A percentile compares a stretch with the other conserved stretches of the same genome.
These are phyloP conservation scores for Homalodisca vitripennis DNA, from an alignment of 1,140 invertebrate genomes.

Conservation along the genomic window DNA sequence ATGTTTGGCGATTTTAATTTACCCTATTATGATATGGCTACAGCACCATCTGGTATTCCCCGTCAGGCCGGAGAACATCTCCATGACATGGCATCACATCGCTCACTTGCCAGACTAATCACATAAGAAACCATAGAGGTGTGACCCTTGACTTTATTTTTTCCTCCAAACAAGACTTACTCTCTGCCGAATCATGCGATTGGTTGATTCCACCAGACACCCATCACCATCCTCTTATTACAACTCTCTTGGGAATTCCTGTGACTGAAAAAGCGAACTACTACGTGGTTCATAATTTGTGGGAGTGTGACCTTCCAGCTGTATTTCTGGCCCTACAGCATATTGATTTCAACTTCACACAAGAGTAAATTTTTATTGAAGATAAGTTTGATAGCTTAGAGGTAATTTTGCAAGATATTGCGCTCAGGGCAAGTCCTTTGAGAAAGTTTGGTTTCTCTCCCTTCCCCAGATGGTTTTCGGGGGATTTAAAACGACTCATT, in stretches of 20 bases:
- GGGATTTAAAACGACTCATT: background rate
- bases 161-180: background rate
- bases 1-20: background rate
- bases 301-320: background rate
- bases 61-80: background rate
- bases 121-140: background rate
- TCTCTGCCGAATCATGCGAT: background rate
- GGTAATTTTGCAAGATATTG: background rate
- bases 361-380: background rate
- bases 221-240: background rate
- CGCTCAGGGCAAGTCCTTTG: background rate
- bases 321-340: background rate
- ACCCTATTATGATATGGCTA: background rate
- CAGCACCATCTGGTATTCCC: background rate
- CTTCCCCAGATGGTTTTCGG: constrained; percentile 1
- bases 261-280: background rate
- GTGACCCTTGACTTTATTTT: background rate
- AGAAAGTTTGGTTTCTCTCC: background rate
- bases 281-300: background rate
- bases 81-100: background rate
- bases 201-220: background rate
- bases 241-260: background rate
- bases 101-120: background rate
- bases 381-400: background rate
- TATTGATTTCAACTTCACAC: background rate